Percentiles rank a stretch among this genome's conserved stretches.
These are phyloP conservation scores for Lucilia sericata DNA, from an alignment of 1,140 invertebrate species.

Conservation along the genomic window DNA sequence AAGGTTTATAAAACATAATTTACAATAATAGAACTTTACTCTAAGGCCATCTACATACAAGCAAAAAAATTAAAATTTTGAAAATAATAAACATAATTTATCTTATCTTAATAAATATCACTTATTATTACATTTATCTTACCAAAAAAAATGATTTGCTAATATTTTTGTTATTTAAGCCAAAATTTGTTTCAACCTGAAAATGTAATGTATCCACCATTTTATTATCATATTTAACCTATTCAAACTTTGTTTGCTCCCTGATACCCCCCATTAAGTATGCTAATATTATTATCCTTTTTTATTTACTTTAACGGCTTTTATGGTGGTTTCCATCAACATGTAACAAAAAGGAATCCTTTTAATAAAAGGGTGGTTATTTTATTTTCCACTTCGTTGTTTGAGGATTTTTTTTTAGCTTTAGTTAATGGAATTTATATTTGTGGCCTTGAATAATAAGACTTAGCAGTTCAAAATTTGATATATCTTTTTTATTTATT, in stretches of 20 bases:
- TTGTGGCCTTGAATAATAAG: constrained; percentile 20
- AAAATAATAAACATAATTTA: no score
- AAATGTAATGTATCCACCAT: neutral
- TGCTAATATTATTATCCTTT: constrained; percentile 12
- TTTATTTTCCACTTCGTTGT: neutral
- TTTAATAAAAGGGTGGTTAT: neutral
- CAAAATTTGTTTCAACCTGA: neutral
- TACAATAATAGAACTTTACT: no score
- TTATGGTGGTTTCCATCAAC: neutral
- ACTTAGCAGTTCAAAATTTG: neutral
- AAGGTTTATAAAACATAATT: no score
- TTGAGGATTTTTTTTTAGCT: neutral
- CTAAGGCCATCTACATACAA: no score
- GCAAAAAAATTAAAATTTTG: no score
- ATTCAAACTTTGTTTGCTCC: neutral
- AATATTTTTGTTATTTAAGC: neutral
- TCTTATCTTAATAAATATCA: no score
- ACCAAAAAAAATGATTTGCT: no score
- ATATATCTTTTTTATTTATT: neutral
- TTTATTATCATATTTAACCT: constrained; percentile 8
- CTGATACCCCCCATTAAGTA: neutral
- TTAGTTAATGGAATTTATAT: neutral
- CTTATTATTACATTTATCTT: no score
- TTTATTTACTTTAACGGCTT: constrained; percentile 8
- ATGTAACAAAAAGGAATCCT: neutral